Conservation (phyloP, 30 jellyfish, hydroid and myxozoan genomes). For the Turritopsis rubra region DNA sequence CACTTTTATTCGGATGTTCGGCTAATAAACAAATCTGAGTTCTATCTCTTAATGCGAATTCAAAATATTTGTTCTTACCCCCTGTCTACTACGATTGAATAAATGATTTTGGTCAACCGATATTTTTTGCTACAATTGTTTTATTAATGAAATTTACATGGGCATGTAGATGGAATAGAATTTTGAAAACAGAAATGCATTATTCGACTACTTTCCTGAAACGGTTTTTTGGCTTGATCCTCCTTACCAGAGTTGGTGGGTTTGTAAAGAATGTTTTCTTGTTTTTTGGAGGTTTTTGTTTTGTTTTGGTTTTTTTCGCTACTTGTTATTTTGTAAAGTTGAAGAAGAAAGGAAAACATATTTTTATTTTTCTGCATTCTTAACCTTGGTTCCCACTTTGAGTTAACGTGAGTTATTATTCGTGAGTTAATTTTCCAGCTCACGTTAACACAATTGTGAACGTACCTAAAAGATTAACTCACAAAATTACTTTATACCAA, state of each 20-base stretch:
- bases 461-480: too few species aligned
- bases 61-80: neutral
- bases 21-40: too few species aligned
- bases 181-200: neutral
- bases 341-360: too few species aligned
- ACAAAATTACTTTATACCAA: too few species aligned
- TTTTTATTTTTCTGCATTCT: too few species aligned
- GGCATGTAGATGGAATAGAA: neutral
- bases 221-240: neutral
- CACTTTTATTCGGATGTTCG: too few species aligned
- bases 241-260: neutral
- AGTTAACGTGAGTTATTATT: too few species aligned
- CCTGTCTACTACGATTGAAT: neutral
- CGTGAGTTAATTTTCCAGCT: too few species aligned
- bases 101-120: neutral
- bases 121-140: neutral
- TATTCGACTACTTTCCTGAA: neutral
- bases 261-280: neutral
- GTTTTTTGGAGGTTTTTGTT: neutral
- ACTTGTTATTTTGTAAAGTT: neutral
- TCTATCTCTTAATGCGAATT: too few species aligned
- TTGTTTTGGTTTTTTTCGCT: neutral
- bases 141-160: neutral
- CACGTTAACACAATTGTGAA: too few species aligned
- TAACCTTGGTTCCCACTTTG: too few species aligned